These are phyloP conservation scores for Rhinatrema bivittatum DNA, from an alignment of 2,797 vertebrate genomes.

Conservation along the genomic window DNA sequence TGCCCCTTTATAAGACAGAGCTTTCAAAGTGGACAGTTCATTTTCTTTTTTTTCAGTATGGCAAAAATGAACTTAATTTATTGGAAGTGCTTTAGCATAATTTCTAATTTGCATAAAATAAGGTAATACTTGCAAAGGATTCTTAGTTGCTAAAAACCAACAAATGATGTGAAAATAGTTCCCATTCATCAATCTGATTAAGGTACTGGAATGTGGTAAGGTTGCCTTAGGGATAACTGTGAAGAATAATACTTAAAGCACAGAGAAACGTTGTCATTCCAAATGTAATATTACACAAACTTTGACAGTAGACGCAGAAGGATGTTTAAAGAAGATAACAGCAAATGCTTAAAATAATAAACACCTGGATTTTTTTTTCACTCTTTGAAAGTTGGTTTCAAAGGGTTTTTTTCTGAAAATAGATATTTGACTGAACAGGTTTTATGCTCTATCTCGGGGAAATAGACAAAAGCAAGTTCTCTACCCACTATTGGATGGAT, in stretches of 20 bases:
- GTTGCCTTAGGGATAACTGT: slow-evolving; percentile 11
- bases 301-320: slow-evolving; percentile 27
- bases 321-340: slow-evolving; percentile 28
- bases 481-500: not conserved
- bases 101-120: not conserved
- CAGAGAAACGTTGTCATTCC: slow-evolving; percentile 13
- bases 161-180: slow-evolving; percentile 21
- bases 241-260: slow-evolving; percentile 20
- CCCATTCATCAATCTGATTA: slow-evolving; percentile 20
- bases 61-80: not conserved
- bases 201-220: slow-evolving; percentile 25
- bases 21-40: not conserved
- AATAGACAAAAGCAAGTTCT: not conserved
- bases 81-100: slow-evolving; percentile 2
- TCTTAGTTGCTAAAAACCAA: slow-evolving; percentile 12
- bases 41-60: too few relatives aligned
- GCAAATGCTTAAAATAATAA: slow-evolving; percentile 53
- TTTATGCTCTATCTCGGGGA: slow-evolving; percentile 21
- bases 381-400: slow-evolving; percentile 16
- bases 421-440: slow-evolving; percentile 51
- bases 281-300: slow-evolving; percentile 9
- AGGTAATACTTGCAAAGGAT: too few relatives aligned
- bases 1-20: slow-evolving; percentile 10
- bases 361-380: slow-evolving; percentile 18
- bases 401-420: not conserved